Conservation (phyloP, 2,113 vertebrate species). For the Chamaea fasciata region DNA sequence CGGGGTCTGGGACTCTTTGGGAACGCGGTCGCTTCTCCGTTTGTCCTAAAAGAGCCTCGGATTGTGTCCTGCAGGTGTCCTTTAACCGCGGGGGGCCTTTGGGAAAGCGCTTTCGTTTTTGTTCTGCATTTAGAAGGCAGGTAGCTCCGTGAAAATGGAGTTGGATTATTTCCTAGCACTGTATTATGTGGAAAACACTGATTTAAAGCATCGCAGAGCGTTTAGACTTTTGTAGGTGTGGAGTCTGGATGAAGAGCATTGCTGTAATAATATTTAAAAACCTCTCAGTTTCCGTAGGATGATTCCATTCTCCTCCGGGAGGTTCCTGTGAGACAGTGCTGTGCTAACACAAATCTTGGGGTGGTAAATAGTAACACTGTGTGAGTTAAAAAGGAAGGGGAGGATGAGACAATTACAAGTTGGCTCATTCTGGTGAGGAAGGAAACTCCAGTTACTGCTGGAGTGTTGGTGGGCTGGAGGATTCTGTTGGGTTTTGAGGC, state of each 20-base stretch:
- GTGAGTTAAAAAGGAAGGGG: background rate
- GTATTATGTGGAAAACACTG: background rate
- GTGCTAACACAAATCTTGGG: background rate
- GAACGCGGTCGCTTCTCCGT: background rate
- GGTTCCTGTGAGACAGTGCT: background rate
- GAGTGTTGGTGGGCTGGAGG: background rate
- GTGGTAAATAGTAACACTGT: background rate
- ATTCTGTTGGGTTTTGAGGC: background rate
- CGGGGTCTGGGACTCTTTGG: background rate
- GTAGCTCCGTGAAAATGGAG: background rate
- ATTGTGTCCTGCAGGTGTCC: background rate
- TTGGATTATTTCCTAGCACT: accelerated
- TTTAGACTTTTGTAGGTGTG: background rate
- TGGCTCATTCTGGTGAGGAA: accelerated
- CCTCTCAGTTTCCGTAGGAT: background rate
- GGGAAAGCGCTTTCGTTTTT: background rate
- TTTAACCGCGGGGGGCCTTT: background rate
- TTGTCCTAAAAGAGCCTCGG: background rate
- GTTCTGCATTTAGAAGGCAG: background rate
- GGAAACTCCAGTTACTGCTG: background rate
- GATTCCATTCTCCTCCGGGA: background rate
- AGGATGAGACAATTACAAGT: background rate
- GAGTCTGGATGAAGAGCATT: background rate
- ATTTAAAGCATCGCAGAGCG: background rate
- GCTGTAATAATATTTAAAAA: background rate